phyloP scores from a whole-genome alignment of 2,797 vertebrate genomes.

The Triplophysa bombifrons region DNA sequence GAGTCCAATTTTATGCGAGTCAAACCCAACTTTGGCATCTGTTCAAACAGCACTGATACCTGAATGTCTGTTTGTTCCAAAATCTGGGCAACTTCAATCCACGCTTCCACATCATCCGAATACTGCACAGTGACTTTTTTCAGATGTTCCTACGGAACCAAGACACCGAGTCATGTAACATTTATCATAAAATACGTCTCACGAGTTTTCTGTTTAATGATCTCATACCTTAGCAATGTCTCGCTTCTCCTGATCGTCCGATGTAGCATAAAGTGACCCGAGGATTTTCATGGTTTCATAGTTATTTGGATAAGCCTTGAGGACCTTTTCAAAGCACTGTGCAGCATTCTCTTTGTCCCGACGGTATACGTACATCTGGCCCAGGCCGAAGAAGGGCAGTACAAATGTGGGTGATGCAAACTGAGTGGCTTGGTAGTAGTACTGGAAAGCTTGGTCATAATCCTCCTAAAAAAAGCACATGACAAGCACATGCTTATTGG shows the following conservation, averaged over 20 bases:
- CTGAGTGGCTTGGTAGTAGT: conserved; percentile 99
- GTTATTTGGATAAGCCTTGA: conserved; percentile 99
- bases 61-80: conserved; percentile 98
- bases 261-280: conserved; percentile 97
- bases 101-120: conserved; percentile 97
- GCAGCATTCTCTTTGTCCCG: conserved; percentile 98
- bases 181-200: too few species aligned
- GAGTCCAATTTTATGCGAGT: background rate
- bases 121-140: conserved; percentile 99
- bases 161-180: background rate
- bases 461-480: conserved; percentile 81
- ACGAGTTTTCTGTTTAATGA: background rate
- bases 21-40: background rate
- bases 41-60: conserved; percentile 65
- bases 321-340: conserved; percentile 97
- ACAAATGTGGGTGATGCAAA: conserved; percentile 98
- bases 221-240: conserved; percentile 92
- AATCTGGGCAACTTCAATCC: conserved; percentile 98
- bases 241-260: conserved; percentile 97
- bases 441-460: conserved; percentile 99
- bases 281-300: conserved; percentile 99
- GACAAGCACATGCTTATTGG: background rate
- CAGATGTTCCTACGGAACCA: conserved; percentile 84
- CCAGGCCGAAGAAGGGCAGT: conserved; percentile 95
- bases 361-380: conserved; percentile 99